Evolutionary conservation across 2,113 vertebrate species (phyloP).

Genomic region (Gobius niger): DNA sequence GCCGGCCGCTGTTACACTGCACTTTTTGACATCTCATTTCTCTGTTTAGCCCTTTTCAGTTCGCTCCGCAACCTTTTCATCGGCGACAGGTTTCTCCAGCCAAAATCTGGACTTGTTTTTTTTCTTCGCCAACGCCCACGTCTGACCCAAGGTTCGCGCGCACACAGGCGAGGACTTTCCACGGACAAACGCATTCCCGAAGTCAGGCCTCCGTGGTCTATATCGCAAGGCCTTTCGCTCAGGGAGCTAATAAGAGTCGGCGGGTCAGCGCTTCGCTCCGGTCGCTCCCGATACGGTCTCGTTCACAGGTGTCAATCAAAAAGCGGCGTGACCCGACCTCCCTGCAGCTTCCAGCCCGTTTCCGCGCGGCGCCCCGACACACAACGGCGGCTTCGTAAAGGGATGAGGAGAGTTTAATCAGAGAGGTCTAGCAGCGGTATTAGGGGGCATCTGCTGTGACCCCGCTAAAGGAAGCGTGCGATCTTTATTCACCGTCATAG

Average conservation of each 20-base stretch:
- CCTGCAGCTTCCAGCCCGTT: conserved; percentile 6
- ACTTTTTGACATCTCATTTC: conserved; percentile 20
- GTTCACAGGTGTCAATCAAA: conserved; percentile 70
- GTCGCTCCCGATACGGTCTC: conserved; percentile 71
- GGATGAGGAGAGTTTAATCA: conserved; percentile 42
- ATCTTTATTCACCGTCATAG: conserved; percentile 12
- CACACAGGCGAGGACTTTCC: conserved; percentile 46
- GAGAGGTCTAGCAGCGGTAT: conserved; percentile 25
- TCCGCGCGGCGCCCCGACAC: conserved; percentile 5
- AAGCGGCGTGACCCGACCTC: conserved; percentile 45
- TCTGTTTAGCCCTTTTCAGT: conserved; percentile 1
- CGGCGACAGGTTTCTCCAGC: conserved; percentile 7
- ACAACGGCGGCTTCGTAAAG: conserved; percentile 8
- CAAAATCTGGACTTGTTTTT: conserved; percentile 10
- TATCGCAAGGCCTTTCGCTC: conserved; percentile 63
- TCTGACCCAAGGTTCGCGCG: conserved; percentile 20
- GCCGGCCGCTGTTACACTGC: conserved; percentile 1
- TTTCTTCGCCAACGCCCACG: not conserved
- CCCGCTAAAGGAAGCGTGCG: conserved; percentile 18
- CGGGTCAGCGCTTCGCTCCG: conserved; percentile 56
- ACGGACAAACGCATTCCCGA: conserved; percentile 44
- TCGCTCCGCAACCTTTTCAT: not conserved
- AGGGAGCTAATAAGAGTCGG: conserved; percentile 67
- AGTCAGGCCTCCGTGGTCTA: not conserved
- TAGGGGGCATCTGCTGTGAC: conserved; percentile 45